Percentiles rank a stretch among this genome's conserved stretches.
These are phyloP conservation scores for Drosophila quinaria DNA, from an alignment of 2,888 invertebrate genomes.

Conservation along the genomic window DNA sequence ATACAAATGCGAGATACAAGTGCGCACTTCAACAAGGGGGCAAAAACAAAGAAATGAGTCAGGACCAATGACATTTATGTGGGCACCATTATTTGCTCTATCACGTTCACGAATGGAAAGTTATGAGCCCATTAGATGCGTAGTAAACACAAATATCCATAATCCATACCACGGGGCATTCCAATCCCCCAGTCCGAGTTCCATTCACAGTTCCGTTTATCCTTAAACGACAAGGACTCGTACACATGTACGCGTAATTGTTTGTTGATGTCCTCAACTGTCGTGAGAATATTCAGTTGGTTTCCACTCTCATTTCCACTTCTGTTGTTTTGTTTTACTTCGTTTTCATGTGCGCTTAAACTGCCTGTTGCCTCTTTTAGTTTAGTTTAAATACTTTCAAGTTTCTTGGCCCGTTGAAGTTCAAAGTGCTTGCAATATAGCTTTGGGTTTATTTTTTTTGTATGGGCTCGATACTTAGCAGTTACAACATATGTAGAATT, in stretches of 20 bases:
- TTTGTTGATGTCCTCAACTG: conserved; percentile 74
- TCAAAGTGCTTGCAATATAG: conserved; percentile 7
- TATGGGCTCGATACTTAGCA: no score
- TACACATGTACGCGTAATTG: conserved; percentile 78
- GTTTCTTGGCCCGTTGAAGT: background rate
- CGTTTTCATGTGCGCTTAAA: conserved; percentile 13
- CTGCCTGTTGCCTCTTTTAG: conserved; percentile 48
- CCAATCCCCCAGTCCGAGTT: conserved; percentile 22
- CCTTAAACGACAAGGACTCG: conserved; percentile 14
- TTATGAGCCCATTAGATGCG: conserved; percentile 76
- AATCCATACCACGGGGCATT: conserved; percentile 62
- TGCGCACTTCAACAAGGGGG: conserved; percentile 3
- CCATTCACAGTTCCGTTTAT: background rate
- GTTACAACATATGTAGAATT: no score
- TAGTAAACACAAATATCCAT: conserved; percentile 79
- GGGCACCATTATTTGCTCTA: conserved; percentile 80
- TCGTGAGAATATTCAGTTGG: conserved; percentile 76
- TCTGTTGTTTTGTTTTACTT: conserved; percentile 16
- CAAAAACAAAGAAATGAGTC: no score
- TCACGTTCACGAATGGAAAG: conserved; percentile 72
- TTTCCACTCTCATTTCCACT: conserved; percentile 3
- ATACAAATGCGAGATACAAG: conserved; percentile 19
- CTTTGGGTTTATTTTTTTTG: background rate
- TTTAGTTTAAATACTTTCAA: conserved; percentile 18
- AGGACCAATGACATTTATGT: conserved; percentile 57